phyloP scores from a whole-genome alignment of 2,113 vertebrate genomes.

The Cichladusa arquata region DNA sequence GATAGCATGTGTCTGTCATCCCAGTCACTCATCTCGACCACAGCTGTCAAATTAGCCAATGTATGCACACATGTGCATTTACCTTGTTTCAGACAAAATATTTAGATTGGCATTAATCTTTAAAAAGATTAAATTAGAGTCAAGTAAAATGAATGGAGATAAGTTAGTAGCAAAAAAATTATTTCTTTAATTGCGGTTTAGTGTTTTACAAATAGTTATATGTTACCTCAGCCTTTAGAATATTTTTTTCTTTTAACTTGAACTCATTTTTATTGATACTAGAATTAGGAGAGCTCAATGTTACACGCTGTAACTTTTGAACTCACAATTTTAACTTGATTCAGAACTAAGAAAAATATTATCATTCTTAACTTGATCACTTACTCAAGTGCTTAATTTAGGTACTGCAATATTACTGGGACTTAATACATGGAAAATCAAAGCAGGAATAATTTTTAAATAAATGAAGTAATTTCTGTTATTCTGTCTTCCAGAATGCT shows the following conservation, averaged over 20 bases:
- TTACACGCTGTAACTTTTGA: neutral
- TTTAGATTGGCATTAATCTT: neutral
- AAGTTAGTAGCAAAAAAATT: neutral
- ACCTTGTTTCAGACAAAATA: neutral
- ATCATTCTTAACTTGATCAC: neutral
- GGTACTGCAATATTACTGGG: neutral
- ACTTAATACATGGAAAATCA: neutral
- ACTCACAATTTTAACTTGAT: neutral
- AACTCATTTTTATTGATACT: neutral
- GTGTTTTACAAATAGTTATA: neutral
- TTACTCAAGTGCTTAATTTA: neutral
- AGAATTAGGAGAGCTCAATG: neutral
- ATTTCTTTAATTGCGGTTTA: neutral
- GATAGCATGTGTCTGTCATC: neutral
- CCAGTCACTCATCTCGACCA: neutral
- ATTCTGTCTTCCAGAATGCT: neutral
- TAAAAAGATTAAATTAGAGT: neutral
- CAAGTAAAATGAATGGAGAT: neutral
- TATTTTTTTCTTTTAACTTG: neutral
- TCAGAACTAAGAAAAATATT: neutral
- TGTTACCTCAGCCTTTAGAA: neutral
- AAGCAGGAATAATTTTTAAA: neutral
- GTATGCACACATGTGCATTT: neutral
- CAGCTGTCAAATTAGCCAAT: neutral
- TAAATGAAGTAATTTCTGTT: neutral